Conservation (phyloP, 2,113 vertebrate genomes). For the Notiomystis cincta region DNA sequence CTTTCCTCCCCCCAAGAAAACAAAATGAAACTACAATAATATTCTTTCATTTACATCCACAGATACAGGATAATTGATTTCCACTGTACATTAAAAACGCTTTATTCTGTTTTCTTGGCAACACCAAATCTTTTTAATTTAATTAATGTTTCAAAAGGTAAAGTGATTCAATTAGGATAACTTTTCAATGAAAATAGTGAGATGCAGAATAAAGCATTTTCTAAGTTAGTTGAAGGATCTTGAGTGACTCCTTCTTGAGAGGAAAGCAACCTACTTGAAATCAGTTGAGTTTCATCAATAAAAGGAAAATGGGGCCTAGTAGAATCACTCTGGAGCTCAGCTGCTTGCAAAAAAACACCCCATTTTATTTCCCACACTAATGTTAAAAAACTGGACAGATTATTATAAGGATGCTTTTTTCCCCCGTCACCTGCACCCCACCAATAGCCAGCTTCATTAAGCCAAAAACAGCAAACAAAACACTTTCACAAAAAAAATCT, state of each 20-base stretch:
- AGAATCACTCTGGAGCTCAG: not conserved
- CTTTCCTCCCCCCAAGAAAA: constrained; percentile 42
- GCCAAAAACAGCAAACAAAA: not conserved
- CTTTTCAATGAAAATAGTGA: not conserved
- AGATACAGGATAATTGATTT: constrained; percentile 49
- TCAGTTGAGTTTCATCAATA: not conserved
- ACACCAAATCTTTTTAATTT: constrained; percentile 18
- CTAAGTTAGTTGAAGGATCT: not conserved
- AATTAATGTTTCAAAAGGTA: constrained; percentile 41
- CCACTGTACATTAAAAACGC: not conserved
- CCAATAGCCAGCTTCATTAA: not conserved
- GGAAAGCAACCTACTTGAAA: not conserved
- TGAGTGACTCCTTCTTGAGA: not conserved
- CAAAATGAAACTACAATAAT: constrained; percentile 34
- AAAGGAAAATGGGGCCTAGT: not conserved
- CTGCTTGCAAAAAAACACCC: not conserved
- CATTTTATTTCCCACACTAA: not conserved
- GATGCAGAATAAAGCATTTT: not conserved
- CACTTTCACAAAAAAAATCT: not conserved
- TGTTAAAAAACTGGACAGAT: not conserved
- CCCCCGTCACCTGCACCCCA: not conserved
- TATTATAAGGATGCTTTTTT: not conserved
- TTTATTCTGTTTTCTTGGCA: constrained; percentile 11
- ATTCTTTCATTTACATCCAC: constrained; percentile 10
- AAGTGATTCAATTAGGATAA: constrained; percentile 34